Conservation (phyloP, 2,888 invertebrate species). For the Napeogenes inachia region DNA sequence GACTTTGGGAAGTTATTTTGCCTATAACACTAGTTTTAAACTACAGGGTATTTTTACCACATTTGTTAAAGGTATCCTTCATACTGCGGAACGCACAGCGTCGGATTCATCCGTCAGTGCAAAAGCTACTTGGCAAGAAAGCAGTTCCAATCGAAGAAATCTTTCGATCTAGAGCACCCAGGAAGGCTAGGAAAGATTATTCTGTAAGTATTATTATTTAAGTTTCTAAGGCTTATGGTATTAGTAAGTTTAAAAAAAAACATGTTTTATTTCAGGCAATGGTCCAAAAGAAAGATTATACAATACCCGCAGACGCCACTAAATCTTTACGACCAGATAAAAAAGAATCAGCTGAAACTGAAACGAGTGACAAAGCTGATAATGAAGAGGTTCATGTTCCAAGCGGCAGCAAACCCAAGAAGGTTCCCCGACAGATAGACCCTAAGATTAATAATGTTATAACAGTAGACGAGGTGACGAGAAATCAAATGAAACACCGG, state of each 20-base stretch:
- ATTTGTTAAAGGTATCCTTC: conserved; percentile 45
- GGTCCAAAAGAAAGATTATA: conserved; percentile 60
- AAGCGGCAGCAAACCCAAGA: conserved; percentile 39
- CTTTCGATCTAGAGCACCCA: conserved; percentile 59
- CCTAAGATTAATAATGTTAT: conserved; percentile 60
- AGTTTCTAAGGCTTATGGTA: not conserved
- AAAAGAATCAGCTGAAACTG: conserved; percentile 28
- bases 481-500: conserved; percentile 76
- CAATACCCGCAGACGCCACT: conserved; percentile 58
- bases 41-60: not conserved
- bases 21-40: no score
- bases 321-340: conserved; percentile 51
- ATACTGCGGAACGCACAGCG: conserved; percentile 64
- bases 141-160: conserved; percentile 71
- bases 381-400: conserved; percentile 19
- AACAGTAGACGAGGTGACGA: conserved; percentile 66
- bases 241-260: no score
- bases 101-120: conserved; percentile 85
- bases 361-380: conserved; percentile 10
- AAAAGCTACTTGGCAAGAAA: conserved; percentile 81
- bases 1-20: no score
- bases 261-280: conserved; percentile 48
- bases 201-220: conserved; percentile 43
- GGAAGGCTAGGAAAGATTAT: conserved; percentile 65
- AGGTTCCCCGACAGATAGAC: conserved; percentile 60